Evolutionary conservation across 2,113 vertebrate species (phyloP).

Genomic region (Bos taurus): DNA sequence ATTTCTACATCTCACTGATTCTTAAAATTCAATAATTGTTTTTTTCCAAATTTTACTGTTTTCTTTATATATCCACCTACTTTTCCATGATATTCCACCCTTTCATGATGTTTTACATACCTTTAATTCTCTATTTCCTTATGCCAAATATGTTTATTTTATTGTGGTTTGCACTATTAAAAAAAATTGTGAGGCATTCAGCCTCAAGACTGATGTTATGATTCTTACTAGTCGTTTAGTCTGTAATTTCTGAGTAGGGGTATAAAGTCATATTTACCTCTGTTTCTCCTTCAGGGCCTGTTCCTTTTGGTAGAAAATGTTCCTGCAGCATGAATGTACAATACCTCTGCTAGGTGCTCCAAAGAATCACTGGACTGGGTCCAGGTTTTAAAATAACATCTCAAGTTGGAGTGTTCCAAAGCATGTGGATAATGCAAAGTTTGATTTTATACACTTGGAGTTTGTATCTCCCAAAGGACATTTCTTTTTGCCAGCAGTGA

Average conservation of each 20-base stretch:
- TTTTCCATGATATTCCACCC: background rate
- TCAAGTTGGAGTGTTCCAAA: background rate
- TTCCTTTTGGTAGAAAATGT: background rate
- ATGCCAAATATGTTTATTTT: background rate
- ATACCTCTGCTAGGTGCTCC: background rate
- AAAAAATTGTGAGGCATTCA: background rate
- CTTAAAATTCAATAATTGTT: background rate
- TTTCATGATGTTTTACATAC: background rate
- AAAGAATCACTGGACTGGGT: background rate
- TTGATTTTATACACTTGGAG: background rate
- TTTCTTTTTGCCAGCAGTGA: background rate
- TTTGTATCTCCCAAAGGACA: background rate
- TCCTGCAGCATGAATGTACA: background rate
- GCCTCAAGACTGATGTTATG: background rate
- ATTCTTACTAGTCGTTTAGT: background rate
- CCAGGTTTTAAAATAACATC: background rate
- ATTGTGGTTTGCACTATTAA: background rate
- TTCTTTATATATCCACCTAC: background rate
- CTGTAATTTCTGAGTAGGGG: background rate
- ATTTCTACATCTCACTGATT: background rate
- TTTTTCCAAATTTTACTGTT: background rate
- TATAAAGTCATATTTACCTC: background rate
- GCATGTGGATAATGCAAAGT: background rate
- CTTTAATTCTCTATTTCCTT: background rate
- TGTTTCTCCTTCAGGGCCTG: background rate